Evolutionary conservation across 2,113 vertebrate genomes (phyloP).

Genomic region (Scophthalmus maximus): DNA sequence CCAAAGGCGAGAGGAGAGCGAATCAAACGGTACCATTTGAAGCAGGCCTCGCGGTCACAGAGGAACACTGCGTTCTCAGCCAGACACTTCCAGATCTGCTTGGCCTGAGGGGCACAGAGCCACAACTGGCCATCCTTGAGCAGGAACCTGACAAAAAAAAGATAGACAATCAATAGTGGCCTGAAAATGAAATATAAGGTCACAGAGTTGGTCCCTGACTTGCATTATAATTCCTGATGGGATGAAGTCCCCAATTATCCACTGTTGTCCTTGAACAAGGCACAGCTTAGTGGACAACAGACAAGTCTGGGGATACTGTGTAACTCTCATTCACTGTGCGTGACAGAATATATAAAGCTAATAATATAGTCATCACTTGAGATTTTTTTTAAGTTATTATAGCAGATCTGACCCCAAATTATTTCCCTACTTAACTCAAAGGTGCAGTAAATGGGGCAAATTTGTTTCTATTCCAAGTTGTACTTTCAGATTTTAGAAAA

Average conservation of each 20-base stretch:
- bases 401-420: constrained; percentile 3
- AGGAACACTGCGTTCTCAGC: constrained; percentile 99
- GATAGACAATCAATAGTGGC: constrained; percentile 30
- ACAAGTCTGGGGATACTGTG: neutral
- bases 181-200: constrained; percentile 11
- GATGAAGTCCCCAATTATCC: constrained; percentile 15
- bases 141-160: constrained; percentile 87
- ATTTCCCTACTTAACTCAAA: neutral
- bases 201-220: neutral
- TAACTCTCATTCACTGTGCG: too few species aligned
- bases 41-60: constrained; percentile 99
- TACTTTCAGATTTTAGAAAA: neutral
- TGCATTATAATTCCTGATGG: constrained; percentile 11
- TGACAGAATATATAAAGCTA: neutral
- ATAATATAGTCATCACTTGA: neutral
- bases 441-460: neutral
- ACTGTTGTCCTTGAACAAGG: neutral
- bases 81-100: constrained; percentile 99
- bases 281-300: neutral
- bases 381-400: neutral
- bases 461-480: neutral
- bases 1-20: neutral
- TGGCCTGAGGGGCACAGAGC: constrained; percentile 98
- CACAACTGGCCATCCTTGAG: constrained; percentile 98
- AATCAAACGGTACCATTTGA: constrained; percentile 89